Conservation (phyloP, 1,140 invertebrate genomes). For the Acromyrmex heyeri region DNA sequence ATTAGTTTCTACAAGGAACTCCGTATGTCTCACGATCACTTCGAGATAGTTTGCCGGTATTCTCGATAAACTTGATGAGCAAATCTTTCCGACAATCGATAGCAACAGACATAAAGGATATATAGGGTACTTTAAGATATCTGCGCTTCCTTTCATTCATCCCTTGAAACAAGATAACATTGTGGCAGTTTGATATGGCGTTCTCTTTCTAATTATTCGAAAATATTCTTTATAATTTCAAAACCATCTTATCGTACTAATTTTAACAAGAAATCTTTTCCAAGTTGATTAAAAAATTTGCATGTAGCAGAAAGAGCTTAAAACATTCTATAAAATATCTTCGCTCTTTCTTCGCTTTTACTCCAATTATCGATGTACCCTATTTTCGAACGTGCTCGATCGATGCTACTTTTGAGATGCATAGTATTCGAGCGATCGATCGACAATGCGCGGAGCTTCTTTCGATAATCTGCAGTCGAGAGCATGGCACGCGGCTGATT, state of each 20-base stretch:
- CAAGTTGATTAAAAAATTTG: background rate
- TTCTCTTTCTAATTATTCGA: background rate
- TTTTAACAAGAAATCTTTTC: background rate
- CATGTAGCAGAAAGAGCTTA: background rate
- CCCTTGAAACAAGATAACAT: slow-evolving; percentile 13
- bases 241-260: background rate
- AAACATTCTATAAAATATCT: background rate
- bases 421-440: slow-evolving; percentile 23
- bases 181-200: background rate
- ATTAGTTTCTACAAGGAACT: slow-evolving; percentile 52
- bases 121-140: slow-evolving; percentile 8
- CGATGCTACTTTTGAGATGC: background rate
- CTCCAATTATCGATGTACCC: background rate
- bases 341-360: background rate
- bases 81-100: slow-evolving; percentile 33
- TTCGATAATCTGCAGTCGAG: slow-evolving; percentile 38
- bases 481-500: slow-evolving; percentile 26
- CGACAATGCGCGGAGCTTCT: slow-evolving; percentile 34
- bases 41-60: slow-evolving; percentile 43
- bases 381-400: background rate
- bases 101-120: slow-evolving; percentile 43
- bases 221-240: background rate
- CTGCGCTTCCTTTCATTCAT: slow-evolving; percentile 4
- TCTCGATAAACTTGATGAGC: slow-evolving; percentile 53
- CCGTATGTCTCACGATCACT: slow-evolving; percentile 58